Percentiles rank a stretch among this genome's conserved stretches.
phyloP scores from a whole-genome alignment of 1,140 invertebrate species.

The Drosophila aff. region DNA sequence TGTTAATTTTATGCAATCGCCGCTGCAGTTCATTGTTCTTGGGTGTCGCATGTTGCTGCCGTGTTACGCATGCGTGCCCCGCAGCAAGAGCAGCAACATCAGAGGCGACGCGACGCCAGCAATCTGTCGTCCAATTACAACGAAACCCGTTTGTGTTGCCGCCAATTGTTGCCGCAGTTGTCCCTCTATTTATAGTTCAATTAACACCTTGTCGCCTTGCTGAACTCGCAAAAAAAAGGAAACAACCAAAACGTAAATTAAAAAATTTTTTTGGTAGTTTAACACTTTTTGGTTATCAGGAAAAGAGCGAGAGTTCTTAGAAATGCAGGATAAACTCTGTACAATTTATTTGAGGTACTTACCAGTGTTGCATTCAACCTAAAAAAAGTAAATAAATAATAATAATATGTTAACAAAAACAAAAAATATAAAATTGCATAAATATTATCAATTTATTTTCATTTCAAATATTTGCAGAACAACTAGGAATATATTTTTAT shows the following conservation, averaged over 20 bases:
- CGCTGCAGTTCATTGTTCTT: conserved; percentile 48
- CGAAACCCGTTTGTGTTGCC: conserved; percentile 51
- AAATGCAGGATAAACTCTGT: background rate
- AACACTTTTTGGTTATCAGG: conserved; percentile 3
- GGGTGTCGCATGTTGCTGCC: conserved; percentile 54
- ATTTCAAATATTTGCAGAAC: background rate
- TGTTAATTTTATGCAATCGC: conserved; percentile 73
- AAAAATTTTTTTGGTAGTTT: conserved; percentile 11
- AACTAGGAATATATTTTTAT: background rate
- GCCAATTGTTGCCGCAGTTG: conserved; percentile 60
- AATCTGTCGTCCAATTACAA: conserved; percentile 49
- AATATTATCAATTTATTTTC: background rate
- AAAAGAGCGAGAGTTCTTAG: background rate
- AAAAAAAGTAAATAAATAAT: background rate
- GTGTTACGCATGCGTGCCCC: conserved; percentile 74
- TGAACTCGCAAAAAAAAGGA: conserved; percentile 46
- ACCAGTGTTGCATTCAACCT: too few species aligned
- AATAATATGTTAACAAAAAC: background rate
- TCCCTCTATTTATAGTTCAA: conserved; percentile 72
- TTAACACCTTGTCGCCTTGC: conserved; percentile 72
- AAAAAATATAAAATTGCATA: background rate
- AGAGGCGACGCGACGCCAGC: conserved; percentile 28
- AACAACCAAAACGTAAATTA: conserved; percentile 44
- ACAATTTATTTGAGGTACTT: background rate
- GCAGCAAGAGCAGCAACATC: conserved; percentile 45